Base-by-base conservation (phyloP, 2,888 invertebrate genomes). In the Actias luna region DNA sequence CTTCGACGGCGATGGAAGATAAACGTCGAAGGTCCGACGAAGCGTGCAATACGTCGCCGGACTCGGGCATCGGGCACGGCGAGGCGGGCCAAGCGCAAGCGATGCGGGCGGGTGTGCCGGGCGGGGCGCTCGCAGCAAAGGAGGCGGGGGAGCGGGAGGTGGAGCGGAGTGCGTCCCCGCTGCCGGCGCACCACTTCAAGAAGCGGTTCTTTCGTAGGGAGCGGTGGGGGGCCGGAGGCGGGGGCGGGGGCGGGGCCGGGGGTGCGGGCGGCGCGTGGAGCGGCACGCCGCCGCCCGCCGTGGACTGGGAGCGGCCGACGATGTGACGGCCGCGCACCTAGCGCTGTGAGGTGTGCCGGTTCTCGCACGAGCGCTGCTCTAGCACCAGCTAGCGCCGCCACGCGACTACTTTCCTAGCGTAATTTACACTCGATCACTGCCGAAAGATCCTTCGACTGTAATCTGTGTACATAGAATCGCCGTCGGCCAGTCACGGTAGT, bases 1-100 rank as follows among this genome's bases (percentile, higher is more conserved):
- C 98, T 59, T 97, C 98, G 50, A 98, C 97, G 18, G 98, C 98
- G 79, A 93, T 98, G 83, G 98, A 97, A 83, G 96, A 97, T 88
- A 95, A 97, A 79, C 94, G 97, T 64, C 94, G 97, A 66, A 94
- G 97, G 66, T 97, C 97, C 50, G 97, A 97, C 87, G 96, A 96
- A 74, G 85, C 96, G 76, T 96, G 96, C 82, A 97, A 97, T 85
- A 97, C 97, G 59, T 97, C 97, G 70, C 97, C 97, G 14, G 97
- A 97, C 88, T 85, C 85, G 58, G 97, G 97, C 72, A 95, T 97
- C 71, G 97, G 97, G 64, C 96, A 96, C 84, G 94, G 94, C 63
- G 94, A 94, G 80, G 90, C 93, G 73, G 74, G 87, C 79, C 42
- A 42, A 39, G 39, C n/a, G 39, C 66, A 73, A 84, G 76, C 85